A percentile compares a stretch with the other conserved stretches of the same genome.
Evolutionary conservation across 2,113 vertebrate genomes (phyloP).

Genomic region (Oenanthe oenanthe): DNA sequence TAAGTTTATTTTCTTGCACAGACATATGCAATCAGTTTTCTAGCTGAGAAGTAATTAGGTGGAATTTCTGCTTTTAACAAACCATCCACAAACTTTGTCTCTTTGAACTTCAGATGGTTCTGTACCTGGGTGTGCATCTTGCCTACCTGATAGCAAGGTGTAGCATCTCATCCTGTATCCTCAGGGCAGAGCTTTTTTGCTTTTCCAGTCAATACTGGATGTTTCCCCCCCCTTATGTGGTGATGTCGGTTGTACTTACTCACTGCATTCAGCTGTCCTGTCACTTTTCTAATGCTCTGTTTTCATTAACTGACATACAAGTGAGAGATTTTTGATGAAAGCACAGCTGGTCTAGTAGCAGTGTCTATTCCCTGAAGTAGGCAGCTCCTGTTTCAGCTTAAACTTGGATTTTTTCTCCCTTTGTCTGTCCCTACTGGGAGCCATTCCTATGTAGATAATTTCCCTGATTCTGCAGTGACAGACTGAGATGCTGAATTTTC

Average conservation of each 20-base stretch:
- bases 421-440: not conserved
- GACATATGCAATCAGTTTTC: not conserved
- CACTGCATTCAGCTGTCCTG: not conserved
- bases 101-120: not conserved
- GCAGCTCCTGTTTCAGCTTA: not conserved
- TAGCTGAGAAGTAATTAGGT: not conserved
- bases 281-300: not conserved
- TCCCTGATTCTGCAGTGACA: not conserved
- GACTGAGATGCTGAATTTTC: not conserved
- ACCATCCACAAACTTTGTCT: not conserved
- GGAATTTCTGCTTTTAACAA: not conserved
- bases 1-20: not conserved
- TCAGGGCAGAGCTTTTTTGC: not conserved
- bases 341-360: not conserved
- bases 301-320: not conserved
- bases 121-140: fast-evolving
- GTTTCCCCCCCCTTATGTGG: fast-evolving
- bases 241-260: not conserved
- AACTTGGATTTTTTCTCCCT: not conserved
- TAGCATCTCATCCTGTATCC: not conserved
- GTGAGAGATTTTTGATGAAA: not conserved
- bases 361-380: not conserved
- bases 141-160: not conserved
- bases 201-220: not conserved
- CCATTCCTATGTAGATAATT: not conserved